These are phyloP conservation scores for Galleria mellonella DNA, from an alignment of 1,140 invertebrate genomes.

Conservation along the genomic window DNA sequence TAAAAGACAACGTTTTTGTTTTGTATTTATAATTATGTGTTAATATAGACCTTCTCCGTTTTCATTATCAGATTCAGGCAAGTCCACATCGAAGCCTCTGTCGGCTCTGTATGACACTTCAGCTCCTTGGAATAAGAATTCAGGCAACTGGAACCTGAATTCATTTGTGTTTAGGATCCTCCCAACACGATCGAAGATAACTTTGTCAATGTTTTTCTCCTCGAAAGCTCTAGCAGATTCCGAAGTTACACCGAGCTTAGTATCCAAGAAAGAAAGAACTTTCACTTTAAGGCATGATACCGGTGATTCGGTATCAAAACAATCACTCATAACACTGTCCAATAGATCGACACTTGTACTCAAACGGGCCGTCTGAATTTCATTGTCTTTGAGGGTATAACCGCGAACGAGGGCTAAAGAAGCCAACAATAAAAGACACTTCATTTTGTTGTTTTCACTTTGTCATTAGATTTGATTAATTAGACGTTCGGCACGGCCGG, in stretches of 20 bases:
- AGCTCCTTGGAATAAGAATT: conserved; percentile 81
- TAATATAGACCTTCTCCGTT: conserved; percentile 60
- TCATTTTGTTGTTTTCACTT: conserved; percentile 61
- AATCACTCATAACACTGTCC: conserved; percentile 81
- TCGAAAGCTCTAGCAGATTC: conserved; percentile 75
- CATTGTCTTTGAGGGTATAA: conserved; percentile 72
- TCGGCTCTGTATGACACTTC: conserved; percentile 81
- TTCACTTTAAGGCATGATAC: conserved; percentile 83
- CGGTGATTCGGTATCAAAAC: conserved; percentile 78
- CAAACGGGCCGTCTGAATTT: conserved; percentile 74
- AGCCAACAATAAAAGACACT: conserved; percentile 57
- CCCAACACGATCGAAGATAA: conserved; percentile 81
- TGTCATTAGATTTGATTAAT: conserved; percentile 68
- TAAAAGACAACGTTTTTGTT: not conserved
- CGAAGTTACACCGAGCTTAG: conserved; percentile 77
- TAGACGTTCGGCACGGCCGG: conserved; percentile 56
- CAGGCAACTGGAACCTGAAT: conserved; percentile 80
- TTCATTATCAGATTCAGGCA: conserved; percentile 72
- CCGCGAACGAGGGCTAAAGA: conserved; percentile 66
- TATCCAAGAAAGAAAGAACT: conserved; percentile 83
- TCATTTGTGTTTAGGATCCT: conserved; percentile 82
- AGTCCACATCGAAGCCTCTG: conserved; percentile 77
- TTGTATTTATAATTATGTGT: not conserved
- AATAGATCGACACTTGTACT: conserved; percentile 80
- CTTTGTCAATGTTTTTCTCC: conserved; percentile 81